A percentile compares a stretch with the other conserved stretches of the same genome.
These are phyloP conservation scores for Porites evermanni DNA, from an alignment of 92 coral and sea anemone species.

Conservation along the genomic window DNA sequence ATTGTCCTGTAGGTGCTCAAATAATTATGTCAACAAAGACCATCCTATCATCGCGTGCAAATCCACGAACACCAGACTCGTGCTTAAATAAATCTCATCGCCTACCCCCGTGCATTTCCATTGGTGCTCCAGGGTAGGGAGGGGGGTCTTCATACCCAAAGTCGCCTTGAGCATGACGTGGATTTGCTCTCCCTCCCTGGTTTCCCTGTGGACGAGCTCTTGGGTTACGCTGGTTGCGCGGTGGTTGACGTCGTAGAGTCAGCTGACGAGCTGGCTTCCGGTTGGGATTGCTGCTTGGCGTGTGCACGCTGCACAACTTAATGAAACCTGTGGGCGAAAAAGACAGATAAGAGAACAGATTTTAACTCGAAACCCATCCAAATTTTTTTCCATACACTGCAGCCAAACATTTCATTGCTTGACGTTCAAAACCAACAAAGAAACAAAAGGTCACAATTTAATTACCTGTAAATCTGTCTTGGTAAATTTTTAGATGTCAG, in stretches of 20 bases:
- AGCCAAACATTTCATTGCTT: too few relatives aligned
- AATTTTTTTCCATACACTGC: too few relatives aligned
- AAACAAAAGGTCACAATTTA: too few relatives aligned
- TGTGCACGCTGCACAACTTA: constrained; percentile 94
- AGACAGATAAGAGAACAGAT: background rate
- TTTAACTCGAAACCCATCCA: too few relatives aligned
- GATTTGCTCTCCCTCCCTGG: constrained; percentile 18
- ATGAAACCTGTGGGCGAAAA: constrained; percentile 73
- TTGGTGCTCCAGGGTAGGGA: constrained; percentile 58
- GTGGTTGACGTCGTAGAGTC: constrained; percentile 86
- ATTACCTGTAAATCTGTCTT: too few relatives aligned
- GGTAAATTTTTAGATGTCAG: too few relatives aligned
- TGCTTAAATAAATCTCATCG: background rate
- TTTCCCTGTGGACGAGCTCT: constrained; percentile 19
- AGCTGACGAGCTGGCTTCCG: constrained; percentile 89
- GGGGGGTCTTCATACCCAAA: constrained; percentile 58
- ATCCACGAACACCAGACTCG: background rate
- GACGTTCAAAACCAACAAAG: too few relatives aligned
- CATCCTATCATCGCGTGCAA: background rate
- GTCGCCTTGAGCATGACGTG: background rate
- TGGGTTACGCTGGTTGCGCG: constrained; percentile 24
- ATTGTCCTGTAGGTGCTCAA: background rate
- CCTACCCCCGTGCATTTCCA: constrained; percentile 33
- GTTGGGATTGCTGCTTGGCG: constrained; percentile 99
- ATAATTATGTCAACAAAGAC: background rate